Conservation (phyloP, 2,797 vertebrate genomes). For the Argya squamiceps region DNA sequence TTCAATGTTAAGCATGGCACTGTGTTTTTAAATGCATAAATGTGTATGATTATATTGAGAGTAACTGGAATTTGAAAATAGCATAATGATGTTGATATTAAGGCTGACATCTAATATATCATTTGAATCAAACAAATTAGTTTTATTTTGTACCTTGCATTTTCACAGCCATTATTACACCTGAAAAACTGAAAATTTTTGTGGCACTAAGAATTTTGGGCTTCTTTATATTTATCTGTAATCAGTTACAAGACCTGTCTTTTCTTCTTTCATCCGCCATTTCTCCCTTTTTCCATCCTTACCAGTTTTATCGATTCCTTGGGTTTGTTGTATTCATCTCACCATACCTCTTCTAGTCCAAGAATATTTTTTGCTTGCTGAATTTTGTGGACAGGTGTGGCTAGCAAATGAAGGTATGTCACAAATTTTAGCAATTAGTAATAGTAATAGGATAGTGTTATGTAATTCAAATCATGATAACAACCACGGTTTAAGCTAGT, state of each 20-base stretch:
- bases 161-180: background rate
- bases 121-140: background rate
- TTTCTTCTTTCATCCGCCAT: background rate
- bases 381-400: background rate
- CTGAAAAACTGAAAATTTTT: background rate
- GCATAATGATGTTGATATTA: background rate
- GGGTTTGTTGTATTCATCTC: background rate
- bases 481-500: background rate
- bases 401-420: background rate
- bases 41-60: background rate
- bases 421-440: background rate
- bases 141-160: background rate
- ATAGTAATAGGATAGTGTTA: background rate
- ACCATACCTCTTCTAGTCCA: background rate
- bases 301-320: background rate
- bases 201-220: background rate
- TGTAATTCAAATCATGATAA: background rate
- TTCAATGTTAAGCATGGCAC: background rate
- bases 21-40: background rate
- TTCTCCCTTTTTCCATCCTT: background rate
- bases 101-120: background rate
- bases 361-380: background rate
- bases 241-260: background rate
- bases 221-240: background rate
- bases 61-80: background rate